A percentile compares a stretch with the other conserved stretches of the same genome.
phyloP scores from a whole-genome alignment of 2,113 vertebrate species.

The Eulemur macaco region DNA sequence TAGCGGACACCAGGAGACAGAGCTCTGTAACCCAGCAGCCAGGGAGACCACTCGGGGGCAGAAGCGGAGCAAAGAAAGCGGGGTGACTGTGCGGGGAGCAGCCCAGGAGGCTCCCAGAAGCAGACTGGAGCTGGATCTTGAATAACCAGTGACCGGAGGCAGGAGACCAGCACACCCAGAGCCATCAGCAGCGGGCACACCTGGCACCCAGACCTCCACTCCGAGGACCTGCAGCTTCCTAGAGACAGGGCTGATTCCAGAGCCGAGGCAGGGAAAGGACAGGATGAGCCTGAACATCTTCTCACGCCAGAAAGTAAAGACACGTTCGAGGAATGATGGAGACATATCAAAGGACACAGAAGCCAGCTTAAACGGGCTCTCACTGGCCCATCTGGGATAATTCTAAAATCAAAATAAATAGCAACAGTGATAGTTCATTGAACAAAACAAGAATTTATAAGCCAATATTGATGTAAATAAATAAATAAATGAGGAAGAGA shows the following conservation, averaged over 20 bases:
- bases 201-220: too few species aligned
- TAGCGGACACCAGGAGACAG: background rate
- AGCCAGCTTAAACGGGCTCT: background rate
- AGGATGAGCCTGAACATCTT: rapidly evolving
- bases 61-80: background rate
- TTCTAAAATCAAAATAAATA: background rate
- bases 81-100: background rate
- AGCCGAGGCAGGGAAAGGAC: background rate
- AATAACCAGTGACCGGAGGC: too few species aligned
- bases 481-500: background rate
- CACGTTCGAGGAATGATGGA: background rate
- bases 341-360: background rate
- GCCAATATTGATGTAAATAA: background rate
- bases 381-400: background rate
- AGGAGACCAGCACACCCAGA: too few species aligned
- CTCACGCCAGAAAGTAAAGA: background rate
- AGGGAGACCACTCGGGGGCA: background rate
- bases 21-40: background rate
- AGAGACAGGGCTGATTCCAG: background rate
- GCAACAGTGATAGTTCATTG: background rate
- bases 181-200: background rate
- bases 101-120: background rate
- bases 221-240: background rate
- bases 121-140: too few species aligned
- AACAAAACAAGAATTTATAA: background rate